Evolutionary conservation across 2,797 vertebrate genomes (phyloP).

Genomic region (Melanogrammus aeglefinus): DNA sequence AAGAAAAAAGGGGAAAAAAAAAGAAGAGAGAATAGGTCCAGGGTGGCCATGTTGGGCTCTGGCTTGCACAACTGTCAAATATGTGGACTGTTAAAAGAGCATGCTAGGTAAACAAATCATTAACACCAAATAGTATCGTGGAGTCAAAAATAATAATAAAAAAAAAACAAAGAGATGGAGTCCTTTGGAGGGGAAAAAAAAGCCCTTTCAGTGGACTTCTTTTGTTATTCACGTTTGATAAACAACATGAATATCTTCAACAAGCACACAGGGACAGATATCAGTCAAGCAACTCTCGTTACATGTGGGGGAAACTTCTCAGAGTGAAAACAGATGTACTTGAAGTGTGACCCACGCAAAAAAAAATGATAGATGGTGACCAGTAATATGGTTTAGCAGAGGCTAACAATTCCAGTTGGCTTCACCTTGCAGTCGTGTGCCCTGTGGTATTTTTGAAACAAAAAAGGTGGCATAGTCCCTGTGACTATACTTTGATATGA

Average conservation of each 20-base stretch:
- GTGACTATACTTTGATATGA: constrained; percentile 40
- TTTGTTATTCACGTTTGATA: constrained; percentile 48
- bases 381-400: constrained; percentile 88
- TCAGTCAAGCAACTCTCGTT: constrained; percentile 81
- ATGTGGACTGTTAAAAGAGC: constrained; percentile 72
- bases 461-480: constrained; percentile 72
- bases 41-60: constrained; percentile 62
- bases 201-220: constrained; percentile 6
- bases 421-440: constrained; percentile 86
- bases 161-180: neutral
- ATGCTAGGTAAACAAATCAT: constrained; percentile 75
- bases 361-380: constrained; percentile 93
- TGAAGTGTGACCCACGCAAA: constrained; percentile 89
- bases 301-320: constrained; percentile 88
- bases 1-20: constrained; percentile 52
- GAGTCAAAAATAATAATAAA: constrained; percentile 50
- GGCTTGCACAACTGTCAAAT: constrained; percentile 81
- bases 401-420: constrained; percentile 94
- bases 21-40: constrained; percentile 31
- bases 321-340: constrained; percentile 97
- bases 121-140: constrained; percentile 54
- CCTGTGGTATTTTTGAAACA: constrained; percentile 89
- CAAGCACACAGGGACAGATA: constrained; percentile 49
- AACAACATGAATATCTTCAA: constrained; percentile 59
- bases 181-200: neutral